Base-by-base conservation (phyloP, 2,888 invertebrate genomes). In the Malthinus seriepunctatus region DNA sequence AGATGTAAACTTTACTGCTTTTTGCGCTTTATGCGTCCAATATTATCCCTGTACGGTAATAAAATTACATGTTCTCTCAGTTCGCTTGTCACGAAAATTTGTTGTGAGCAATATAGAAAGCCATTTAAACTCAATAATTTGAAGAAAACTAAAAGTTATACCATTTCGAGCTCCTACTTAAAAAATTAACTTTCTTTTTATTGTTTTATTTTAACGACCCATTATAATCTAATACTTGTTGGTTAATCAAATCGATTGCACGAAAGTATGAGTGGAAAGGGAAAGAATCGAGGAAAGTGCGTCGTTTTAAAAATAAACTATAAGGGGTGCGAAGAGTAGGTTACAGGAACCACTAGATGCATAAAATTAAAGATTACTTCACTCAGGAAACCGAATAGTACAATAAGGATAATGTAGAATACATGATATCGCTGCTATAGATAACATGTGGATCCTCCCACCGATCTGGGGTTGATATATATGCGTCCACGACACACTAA, bases 401-500 rank as follows among this genome's bases (percentile, higher is more conserved):
- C 31, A 56, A 56, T 63, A 66, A 69, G 69, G 68, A 68, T 68
- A 54, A 67, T 64, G 65, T 67, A 66, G 69, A 68, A 69, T 65
- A 68, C 69, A 67, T 64, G 69, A 71, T 71, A 67, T 66, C 64
- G 61, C 66, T 67, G 67, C 71, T 59, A 70, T 71, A 71, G 73
- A 72, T 71, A 73, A 72, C 62, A 73, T 69, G 70, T 64, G 68
- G 71, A 67, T 74, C 73, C 75, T 67, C 73, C 73, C 71, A 71
- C 72, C 67, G 68, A 67, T 68, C 69, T 69, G 63, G 67, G 67
- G 70, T 70, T 75, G 76, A 76, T 75, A 74, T 75, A 76, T 76
- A 69, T 67, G 70, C 73, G 73, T 73, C 72, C 74, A 68, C 69
- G 67, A 71, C 71, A 70, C 75, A 71, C 74, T 76, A 76, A 76